Evolutionary conservation across 1,140 invertebrate species (phyloP).

Genomic region (Caenorhabditis latens): DNA sequence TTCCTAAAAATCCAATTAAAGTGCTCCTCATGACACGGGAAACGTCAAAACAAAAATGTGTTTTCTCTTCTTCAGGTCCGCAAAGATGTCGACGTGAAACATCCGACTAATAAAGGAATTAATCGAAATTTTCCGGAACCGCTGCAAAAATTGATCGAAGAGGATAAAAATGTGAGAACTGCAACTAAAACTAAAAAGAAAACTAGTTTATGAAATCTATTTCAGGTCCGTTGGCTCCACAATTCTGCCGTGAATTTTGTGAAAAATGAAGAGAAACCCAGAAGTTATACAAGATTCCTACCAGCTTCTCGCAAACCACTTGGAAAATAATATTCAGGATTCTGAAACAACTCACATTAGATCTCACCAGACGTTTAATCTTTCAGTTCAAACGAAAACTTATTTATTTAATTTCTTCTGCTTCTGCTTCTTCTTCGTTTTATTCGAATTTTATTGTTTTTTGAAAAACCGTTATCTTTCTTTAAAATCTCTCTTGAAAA

Average conservation of each 20-base stretch:
- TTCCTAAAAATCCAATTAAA: conserved; percentile 1
- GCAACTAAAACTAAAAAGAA: neutral
- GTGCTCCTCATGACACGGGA: neutral
- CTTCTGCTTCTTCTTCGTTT: no score
- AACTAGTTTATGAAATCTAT: neutral
- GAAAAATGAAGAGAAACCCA: conserved; percentile 57
- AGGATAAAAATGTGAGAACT: conserved; percentile 61
- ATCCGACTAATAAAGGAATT: conserved; percentile 75
- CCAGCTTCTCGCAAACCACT: neutral
- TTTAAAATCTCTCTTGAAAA: no score
- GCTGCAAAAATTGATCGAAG: conserved; percentile 68
- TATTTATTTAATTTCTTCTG: no score
- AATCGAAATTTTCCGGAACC: conserved; percentile 75
- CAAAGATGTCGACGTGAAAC: conserved; percentile 72
- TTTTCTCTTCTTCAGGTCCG: conserved; percentile 67
- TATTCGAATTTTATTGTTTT: no score
- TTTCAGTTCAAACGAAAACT: no score
- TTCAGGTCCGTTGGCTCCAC: conserved; percentile 71
- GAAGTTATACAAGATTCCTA: conserved; percentile 8
- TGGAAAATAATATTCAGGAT: neutral
- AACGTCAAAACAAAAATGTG: conserved; percentile 26
- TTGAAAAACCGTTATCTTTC: no score
- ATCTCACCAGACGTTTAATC: neutral
- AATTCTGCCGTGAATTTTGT: conserved; percentile 69
- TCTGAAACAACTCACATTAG: neutral